Conservation (phyloP, 1,140 invertebrate species). For the Popillia japonica region DNA sequence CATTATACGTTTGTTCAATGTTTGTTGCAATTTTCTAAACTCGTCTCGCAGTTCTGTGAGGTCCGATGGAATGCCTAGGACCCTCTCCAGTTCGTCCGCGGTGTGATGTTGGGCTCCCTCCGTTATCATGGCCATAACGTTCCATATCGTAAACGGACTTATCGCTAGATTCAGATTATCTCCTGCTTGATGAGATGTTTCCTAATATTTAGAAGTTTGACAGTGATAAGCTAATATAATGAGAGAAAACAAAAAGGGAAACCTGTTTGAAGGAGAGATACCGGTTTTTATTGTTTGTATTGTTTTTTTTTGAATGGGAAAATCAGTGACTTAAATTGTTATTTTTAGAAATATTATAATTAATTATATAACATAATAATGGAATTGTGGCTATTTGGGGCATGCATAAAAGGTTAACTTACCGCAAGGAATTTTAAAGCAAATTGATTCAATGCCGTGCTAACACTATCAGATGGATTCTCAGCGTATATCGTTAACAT, state of each 20-base stretch:
- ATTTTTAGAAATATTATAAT: background rate
- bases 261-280: background rate
- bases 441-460: slow-evolving; percentile 44
- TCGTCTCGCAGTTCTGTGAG: slow-evolving; percentile 46
- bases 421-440: slow-evolving; percentile 43
- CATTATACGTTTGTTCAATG: slow-evolving; percentile 57
- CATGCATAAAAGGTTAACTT: slow-evolving; percentile 23
- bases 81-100: slow-evolving; percentile 56
- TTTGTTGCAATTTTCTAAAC: slow-evolving; percentile 57
- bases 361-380: background rate
- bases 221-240: no score
- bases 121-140: slow-evolving; percentile 62
- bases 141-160: slow-evolving; percentile 65
- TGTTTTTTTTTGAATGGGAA: background rate
- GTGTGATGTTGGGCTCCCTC: slow-evolving; percentile 62
- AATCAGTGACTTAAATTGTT: background rate
- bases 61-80: slow-evolving; percentile 53
- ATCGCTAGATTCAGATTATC: slow-evolving; percentile 54
- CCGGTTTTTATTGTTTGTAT: background rate
- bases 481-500: background rate
- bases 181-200: slow-evolving; percentile 44
- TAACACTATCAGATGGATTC: slow-evolving; percentile 1
- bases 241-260: background rate
- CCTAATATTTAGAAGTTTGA: no score
- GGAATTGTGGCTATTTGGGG: background rate